phyloP scores from a whole-genome alignment of 2,888 invertebrate genomes.

The Synergus gifuensis region DNA sequence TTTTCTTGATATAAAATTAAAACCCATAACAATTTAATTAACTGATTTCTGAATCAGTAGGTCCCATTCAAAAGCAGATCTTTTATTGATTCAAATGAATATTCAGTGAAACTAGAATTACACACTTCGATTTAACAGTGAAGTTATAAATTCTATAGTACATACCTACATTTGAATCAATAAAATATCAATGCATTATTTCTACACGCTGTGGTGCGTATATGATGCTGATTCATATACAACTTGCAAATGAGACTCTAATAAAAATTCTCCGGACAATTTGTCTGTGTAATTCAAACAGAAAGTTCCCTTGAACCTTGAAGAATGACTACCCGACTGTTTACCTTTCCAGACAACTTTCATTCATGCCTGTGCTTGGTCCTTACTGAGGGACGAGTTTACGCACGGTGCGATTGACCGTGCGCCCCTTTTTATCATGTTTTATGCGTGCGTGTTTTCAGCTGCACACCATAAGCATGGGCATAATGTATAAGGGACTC shows the following conservation, averaged over 20 bases:
- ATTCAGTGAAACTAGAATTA: no score
- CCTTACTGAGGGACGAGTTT: constrained; percentile 24
- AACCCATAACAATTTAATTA: not conserved
- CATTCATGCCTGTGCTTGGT: constrained; percentile 20
- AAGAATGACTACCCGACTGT: constrained; percentile 6
- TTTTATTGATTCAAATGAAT: no score
- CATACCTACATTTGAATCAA: no score
- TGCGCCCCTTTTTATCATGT: constrained; percentile 11
- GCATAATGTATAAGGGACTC: not conserved
- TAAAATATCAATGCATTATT: no score
- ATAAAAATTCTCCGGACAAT: not conserved
- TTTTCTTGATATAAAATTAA: not conserved
- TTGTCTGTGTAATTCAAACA: not conserved
- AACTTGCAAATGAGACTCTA: not conserved
- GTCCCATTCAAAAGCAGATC: no score
- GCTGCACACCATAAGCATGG: constrained; percentile 16
- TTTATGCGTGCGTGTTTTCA: constrained; percentile 35
- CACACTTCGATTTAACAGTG: no score
- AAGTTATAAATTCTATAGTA: no score
- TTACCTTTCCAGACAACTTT: constrained; percentile 36
- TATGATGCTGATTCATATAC: not conserved
- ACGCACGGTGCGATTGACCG: constrained; percentile 30
- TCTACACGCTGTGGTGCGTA: no score
- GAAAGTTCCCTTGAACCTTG: constrained; percentile 15
- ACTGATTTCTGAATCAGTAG: no score